Evolutionary conservation across 2,797 vertebrate genomes (phyloP), one percentile per base, ranked within the genome.

Genomic region (Xiphorhynchus erythropygius): DNA sequence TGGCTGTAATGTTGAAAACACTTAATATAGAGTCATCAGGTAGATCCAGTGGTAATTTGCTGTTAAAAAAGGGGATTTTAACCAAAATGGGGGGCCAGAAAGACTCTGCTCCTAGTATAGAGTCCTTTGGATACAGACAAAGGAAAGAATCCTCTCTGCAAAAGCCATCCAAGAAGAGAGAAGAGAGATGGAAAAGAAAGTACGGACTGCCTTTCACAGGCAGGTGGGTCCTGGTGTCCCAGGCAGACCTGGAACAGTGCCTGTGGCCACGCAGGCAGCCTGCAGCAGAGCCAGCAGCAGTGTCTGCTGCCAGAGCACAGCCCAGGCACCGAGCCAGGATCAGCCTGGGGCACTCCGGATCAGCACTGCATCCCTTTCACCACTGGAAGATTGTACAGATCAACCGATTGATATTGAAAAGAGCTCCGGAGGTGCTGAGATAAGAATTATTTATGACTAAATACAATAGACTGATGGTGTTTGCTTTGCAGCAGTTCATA

Each of bases 281-380:
- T 60, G 52, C 49, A 33, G 84, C 3, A 2, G 55, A 41, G 60
- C 64, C 52, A 68, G 44, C 28, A 84, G 73, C 32, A 4, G 18
- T 5, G 18, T 27, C 81, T 46, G 49, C 53, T 92, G 69, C 33
- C 74, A 52, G 70, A 90, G 59, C 73, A 75, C 69, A 83, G 60
- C 69, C 44, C 0, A 0, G 65, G 50, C 6, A 0, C 30, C 37
- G 17, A 47, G 81, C 63, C 75, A 74, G 52, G 32, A 24, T 59
- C n/a, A 32, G 42, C 53, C 63, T 37, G 42, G 39, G 64, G 27
- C 23, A 11, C 56, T 55, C 24, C 3, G 0, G 19, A 24, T 23
- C 9, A 32, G 24, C 44, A 28, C 37, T 56, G 67, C 47, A 46
- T 53, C 32, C 52, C 52, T 77, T 65, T 83, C 79, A 35, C 60